Evolutionary conservation across 2,888 invertebrate species (phyloP).

Genomic region (Bombylius major): DNA sequence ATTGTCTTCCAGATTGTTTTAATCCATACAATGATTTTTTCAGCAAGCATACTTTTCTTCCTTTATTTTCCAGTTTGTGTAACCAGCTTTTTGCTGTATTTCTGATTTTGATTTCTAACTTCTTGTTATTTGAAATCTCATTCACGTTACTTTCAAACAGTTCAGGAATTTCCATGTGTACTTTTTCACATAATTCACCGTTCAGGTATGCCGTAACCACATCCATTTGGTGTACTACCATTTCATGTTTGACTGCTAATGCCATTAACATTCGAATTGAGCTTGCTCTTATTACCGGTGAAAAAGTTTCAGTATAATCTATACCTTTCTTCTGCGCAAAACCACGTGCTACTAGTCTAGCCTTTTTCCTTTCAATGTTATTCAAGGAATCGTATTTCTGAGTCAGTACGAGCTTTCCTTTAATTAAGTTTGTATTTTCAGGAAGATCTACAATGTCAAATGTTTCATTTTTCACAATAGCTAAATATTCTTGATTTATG

Average conservation of each 20-base stretch:
- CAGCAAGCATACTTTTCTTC: slow-evolving; percentile 1
- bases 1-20: neutral
- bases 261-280: slow-evolving; percentile 9
- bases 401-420: too few species aligned
- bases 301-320: slow-evolving; percentile 11
- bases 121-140: too few species aligned
- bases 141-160: too few species aligned
- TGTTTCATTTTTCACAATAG: too few species aligned
- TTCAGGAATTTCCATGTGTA: slow-evolving; percentile 5
- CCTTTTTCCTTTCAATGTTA: too few species aligned
- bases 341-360: too few species aligned
- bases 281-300: slow-evolving; percentile 10
- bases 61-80: neutral
- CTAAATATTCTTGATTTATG: too few species aligned
- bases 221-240: slow-evolving; percentile 13
- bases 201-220: slow-evolving; percentile 8
- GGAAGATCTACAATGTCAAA: too few species aligned
- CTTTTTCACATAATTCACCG: neutral
- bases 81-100: neutral
- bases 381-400: too few species aligned
- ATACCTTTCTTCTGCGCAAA: neutral
- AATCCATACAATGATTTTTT: slow-evolving; percentile 6
- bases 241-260: slow-evolving; percentile 4
- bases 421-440: too few species aligned
- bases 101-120: neutral